Evolutionary conservation across 2,797 vertebrate genomes (phyloP), one percentile per base, ranked within the genome.

Genomic region (Spheniscus humboldti): DNA sequence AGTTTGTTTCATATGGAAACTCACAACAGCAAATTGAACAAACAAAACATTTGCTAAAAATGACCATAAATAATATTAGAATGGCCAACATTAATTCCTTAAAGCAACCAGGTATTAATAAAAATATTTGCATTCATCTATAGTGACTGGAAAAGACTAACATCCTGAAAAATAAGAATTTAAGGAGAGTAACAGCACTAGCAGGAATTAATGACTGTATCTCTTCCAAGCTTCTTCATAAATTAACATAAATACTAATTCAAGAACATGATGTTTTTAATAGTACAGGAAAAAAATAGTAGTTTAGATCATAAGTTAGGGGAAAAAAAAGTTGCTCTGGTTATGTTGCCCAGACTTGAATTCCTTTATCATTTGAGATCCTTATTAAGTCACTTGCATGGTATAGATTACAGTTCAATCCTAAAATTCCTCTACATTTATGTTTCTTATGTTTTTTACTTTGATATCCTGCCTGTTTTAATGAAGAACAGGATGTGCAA

Each of bases 401-500:
- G 97, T 96, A 96, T 96, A 96, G 94, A 97, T 97, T 97, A 97
- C 94, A 95, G 94, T 95, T 92, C 95, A 95, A 94, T 96, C 96
- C 96, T 94, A 95, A 96, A 96, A 97, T 97, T 97, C 95, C 96
- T 97, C 91, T 83, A 96, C 97, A 92, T 95, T 96, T 97, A 96
- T 97, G 97, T 97, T 97, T 97, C 95, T 96, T 96, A 88, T 92
- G 94, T 93, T 94, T 96, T 97, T 94, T 82, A 95, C 97, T 95
- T 97, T 96, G 95, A 97, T 97, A 97, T 96, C 97, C 96, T 94
- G 85, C 94, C 96, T 95, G 89, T 96, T 96, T 96, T 97, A 96
- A 97, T 97, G 96, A 96, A 97, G 96, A 97, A 95, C 94, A 96
- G 96, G 96, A 97, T 94, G 91, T 96, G 91, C 94, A 90, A 94